Evolutionary conservation across 1,140 invertebrate species (phyloP), one percentile per base, ranked within the genome.

Genomic region (Grapholita molesta): DNA sequence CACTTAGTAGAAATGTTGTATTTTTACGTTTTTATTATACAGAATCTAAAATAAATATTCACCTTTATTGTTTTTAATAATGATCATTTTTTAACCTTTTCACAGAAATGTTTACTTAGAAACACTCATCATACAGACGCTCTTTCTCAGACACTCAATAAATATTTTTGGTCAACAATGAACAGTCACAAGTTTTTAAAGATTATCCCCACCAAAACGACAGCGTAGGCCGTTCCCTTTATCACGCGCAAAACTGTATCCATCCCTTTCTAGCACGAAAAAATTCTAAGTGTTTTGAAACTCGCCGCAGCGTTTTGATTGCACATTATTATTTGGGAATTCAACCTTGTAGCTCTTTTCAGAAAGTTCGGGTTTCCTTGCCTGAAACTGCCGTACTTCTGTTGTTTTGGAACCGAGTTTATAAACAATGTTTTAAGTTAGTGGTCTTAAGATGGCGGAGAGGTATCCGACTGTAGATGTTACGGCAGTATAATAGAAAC

Each of bases 151-250:
- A 32, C 5, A 61, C 55, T 32, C 30, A 61, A 15, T 61, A 25
- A 61, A 61, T 30, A 61, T 61, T 61, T 32, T 55, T 72, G n/a
- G n/a, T n/a, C n/a, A n/a, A n/a, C n/a, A n/a, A n/a, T 70, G 76
- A 70, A 73, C 64, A 79, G 79, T 90, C 84, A 83, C 77, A 79
- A 74, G 85, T 78, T 84, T 86, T 86, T 91, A 88, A 89, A 90
- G 88, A 90, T 88, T 82, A 89, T 87, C 88, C 89, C 89, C 89
- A 77, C 89, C 78, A 79, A 48, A 69, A 67, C 68, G 67, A 82
- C 78, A 79, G 69, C 74, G 86, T 89, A 91, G 89, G 89, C 88
- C 78, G 89, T 84, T 79, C 89, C 87, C 85, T 88, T 86, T 83
- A 78, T 87, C 81, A 79, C 71, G 8, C 18, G 88, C 82, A 87